Evolutionary conservation across 2,113 vertebrate genomes (phyloP).

Genomic region (Dromiciops gliroides): DNA sequence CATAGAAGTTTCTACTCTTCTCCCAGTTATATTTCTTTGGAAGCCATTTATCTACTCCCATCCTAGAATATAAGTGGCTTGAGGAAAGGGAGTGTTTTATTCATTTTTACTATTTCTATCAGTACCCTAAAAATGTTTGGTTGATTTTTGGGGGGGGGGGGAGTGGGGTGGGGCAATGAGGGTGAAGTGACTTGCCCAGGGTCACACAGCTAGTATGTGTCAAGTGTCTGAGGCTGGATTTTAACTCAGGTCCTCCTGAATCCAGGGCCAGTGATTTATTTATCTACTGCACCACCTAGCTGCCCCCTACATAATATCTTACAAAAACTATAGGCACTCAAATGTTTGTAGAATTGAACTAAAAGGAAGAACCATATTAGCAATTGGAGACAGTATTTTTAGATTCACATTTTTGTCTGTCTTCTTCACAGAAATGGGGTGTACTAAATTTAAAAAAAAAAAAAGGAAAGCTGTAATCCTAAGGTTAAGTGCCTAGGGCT

Average conservation of each 20-base stretch:
- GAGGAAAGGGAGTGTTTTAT: neutral
- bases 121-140: too few species aligned
- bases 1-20: neutral
- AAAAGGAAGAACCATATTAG: neutral
- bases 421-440: neutral
- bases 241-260: too few species aligned
- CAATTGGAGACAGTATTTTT: neutral
- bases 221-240: too few species aligned
- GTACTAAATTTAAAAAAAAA: neutral
- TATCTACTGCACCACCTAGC: too few species aligned
- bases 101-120: neutral
- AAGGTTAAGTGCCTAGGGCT: neutral
- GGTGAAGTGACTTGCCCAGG: too few species aligned
- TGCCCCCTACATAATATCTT: too few species aligned
- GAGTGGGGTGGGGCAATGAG: too few species aligned
- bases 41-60: neutral
- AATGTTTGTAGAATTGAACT: neutral
- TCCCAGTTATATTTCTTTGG: neutral
- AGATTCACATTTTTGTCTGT: neutral
- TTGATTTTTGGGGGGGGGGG: too few species aligned
- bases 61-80: neutral
- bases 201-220: too few species aligned
- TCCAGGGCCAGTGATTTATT: too few species aligned
- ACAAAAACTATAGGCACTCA: too few species aligned
- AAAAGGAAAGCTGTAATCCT: neutral